Percentiles rank a stretch among this genome's conserved stretches.
phyloP scores from a whole-genome alignment of 2,888 invertebrate genomes.

The Ptychoptera contaminata region DNA sequence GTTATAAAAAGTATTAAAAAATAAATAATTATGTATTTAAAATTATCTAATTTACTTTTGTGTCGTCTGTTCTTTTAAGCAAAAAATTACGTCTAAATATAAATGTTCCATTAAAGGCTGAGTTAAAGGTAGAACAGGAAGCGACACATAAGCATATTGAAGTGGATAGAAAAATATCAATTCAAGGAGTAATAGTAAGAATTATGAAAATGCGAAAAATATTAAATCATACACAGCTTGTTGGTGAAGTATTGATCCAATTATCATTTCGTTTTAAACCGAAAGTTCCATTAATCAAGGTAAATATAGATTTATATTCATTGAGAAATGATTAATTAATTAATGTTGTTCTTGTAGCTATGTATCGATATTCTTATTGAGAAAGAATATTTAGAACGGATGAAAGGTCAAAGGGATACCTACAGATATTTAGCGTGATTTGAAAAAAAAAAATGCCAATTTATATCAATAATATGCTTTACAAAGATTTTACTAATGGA shows the following conservation, averaged over 20 bases:
- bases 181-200: conserved; percentile 81
- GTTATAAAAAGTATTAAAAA: conserved; percentile 60
- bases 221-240: conserved; percentile 82
- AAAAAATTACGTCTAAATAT: conserved; percentile 97
- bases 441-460: too few species aligned
- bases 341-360: conserved; percentile 46
- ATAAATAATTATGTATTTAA: not conserved
- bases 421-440: conserved; percentile 84
- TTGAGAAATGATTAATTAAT: not conserved
- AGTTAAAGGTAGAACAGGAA: conserved; percentile 92
- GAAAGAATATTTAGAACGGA: conserved; percentile 94
- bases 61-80: conserved; percentile 34
- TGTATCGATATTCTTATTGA: conserved; percentile 99
- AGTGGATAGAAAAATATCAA: conserved; percentile 93
- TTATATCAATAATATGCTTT: too few species aligned
- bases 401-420: conserved; percentile 94
- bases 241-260: conserved; percentile 93
- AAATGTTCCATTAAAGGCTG: conserved; percentile 94
- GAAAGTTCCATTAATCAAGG: conserved; percentile 92
- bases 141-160: conserved; percentile 97
- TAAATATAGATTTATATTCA: conserved; percentile 26
- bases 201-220: conserved; percentile 98
- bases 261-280: conserved; percentile 92
- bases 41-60: conserved; percentile 7
- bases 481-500: too few species aligned